These are phyloP conservation scores for Tachyglossus aculeatus DNA, from an alignment of 2,797 vertebrate genomes.

Conservation along the genomic window DNA sequence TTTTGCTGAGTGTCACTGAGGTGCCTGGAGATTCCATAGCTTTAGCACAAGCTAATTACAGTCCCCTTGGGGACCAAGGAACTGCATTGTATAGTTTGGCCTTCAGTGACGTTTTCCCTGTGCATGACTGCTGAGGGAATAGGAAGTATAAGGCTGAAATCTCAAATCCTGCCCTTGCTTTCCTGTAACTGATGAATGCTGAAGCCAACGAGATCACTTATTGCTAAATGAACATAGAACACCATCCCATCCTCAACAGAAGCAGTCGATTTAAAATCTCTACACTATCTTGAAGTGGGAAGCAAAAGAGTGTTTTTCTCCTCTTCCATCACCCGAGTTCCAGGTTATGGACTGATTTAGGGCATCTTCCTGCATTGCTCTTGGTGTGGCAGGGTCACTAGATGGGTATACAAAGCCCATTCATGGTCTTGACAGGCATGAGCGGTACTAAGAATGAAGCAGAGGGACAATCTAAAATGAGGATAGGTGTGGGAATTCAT, in stretches of 20 bases:
- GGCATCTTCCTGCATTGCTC: too few relatives aligned
- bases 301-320: neutral
- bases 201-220: neutral
- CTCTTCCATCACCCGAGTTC: neutral
- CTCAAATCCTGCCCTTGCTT: neutral
- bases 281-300: neutral
- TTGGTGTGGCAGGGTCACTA: too few relatives aligned
- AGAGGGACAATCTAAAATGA: too few relatives aligned
- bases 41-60: neutral
- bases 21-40: neutral
- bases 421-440: too few relatives aligned
- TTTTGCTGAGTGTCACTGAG: conserved; percentile 6
- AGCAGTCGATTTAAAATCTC: neutral
- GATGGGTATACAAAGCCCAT: too few relatives aligned
- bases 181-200: conserved; percentile 7
- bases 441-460: too few relatives aligned
- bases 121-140: neutral
- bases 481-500: too few relatives aligned
- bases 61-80: neutral
- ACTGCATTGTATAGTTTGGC: neutral
- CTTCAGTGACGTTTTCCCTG: conserved; percentile 22
- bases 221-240: neutral
- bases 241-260: neutral
- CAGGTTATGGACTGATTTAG: too few relatives aligned
- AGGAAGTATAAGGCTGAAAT: neutral